Evolutionary conservation across 1,140 invertebrate species (phyloP).

Genomic region (Mizuhopecten yessoensis): DNA sequence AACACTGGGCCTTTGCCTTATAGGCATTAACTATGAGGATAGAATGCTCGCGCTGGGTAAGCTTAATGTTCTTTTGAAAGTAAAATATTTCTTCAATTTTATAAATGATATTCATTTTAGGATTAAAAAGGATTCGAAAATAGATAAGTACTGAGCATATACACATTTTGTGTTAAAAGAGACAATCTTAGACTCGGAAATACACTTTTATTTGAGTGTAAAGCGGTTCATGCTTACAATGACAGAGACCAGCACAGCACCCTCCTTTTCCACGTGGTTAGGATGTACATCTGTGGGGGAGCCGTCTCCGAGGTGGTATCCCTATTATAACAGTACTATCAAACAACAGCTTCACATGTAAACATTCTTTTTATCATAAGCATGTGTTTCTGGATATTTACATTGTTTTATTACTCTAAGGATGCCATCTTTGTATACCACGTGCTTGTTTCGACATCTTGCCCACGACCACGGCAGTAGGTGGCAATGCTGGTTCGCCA

Average conservation of each 20-base stretch:
- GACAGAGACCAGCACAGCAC: background rate
- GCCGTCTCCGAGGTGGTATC: background rate
- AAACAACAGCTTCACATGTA: slow-evolving; percentile 22
- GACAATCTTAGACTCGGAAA: background rate
- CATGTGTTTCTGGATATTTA: slow-evolving; percentile 34
- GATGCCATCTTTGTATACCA: slow-evolving; percentile 19
- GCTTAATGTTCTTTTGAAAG: background rate
- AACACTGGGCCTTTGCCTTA: slow-evolving; percentile 30
- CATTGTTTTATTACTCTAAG: slow-evolving; percentile 1
- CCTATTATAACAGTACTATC: background rate
- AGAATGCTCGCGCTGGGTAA: background rate
- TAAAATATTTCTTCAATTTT: background rate
- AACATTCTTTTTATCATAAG: slow-evolving; percentile 40
- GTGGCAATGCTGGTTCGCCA: background rate
- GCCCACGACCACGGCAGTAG: background rate
- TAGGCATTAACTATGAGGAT: slow-evolving; percentile 5
- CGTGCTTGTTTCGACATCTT: background rate
- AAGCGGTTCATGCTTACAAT: background rate
- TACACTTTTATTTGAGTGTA: background rate
- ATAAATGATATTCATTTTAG: background rate
- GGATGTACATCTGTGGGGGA: slow-evolving; percentile 5
- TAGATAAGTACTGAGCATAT: background rate
- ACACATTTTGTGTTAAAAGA: background rate
- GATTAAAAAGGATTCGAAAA: background rate
- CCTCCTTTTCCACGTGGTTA: slow-evolving; percentile 31